These are phyloP conservation scores for Bombylius discolor DNA, from an alignment of 2,888 invertebrate genomes.

Conservation along the genomic window DNA sequence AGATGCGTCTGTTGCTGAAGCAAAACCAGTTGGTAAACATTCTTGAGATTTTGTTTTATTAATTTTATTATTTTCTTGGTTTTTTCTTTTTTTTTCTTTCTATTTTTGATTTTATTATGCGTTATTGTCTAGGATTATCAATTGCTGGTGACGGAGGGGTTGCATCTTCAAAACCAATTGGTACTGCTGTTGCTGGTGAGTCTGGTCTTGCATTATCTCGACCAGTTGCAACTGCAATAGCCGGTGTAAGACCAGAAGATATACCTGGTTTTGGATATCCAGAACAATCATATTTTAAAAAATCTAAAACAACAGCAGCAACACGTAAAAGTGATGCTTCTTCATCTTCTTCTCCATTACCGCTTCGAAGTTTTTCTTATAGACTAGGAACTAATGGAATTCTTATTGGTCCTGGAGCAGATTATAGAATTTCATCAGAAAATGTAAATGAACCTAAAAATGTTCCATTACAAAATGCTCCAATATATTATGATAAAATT, in stretches of 20 bases:
- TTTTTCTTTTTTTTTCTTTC: no score
- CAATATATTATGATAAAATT: no score
- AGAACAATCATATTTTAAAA: neutral
- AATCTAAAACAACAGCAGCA: no score
- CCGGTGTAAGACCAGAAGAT: constrained; percentile 44
- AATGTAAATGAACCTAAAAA: no score
- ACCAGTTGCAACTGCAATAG: constrained; percentile 61
- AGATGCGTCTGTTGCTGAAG: constrained; percentile 57
- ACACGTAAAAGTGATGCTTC: no score
- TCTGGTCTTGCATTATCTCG: constrained; percentile 56
- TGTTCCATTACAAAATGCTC: no score
- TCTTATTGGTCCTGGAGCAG: neutral
- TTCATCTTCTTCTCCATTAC: neutral
- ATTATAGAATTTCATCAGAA: no score
- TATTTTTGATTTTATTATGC: no score
- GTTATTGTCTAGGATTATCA: constrained; percentile 41
- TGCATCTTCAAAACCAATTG: constrained; percentile 58
- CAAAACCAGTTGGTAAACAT: constrained; percentile 54
- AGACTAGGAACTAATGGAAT: neutral
- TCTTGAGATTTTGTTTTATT: neutral
- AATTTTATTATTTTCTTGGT: neutral
- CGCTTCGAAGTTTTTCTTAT: neutral
- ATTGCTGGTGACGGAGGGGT: constrained; percentile 53
- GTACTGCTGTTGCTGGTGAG: constrained; percentile 55
- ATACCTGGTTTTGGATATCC: constrained; percentile 27